Base-by-base conservation (phyloP, 1,140 invertebrate species). In the Schlechtendalia chinensis region DNA sequence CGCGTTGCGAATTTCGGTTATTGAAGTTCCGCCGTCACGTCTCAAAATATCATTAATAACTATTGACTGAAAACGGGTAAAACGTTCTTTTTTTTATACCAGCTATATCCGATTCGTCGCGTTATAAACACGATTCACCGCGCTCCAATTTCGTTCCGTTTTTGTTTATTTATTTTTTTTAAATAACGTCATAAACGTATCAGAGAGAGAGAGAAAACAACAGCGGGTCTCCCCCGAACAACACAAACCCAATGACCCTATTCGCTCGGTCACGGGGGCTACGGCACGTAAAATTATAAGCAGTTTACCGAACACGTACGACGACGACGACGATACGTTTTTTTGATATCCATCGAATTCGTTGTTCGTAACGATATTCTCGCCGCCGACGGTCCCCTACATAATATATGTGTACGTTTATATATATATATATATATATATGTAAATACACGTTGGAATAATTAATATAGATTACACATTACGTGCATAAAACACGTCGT, bases 71-170 rank as follows among this genome's bases (percentile, higher is more conserved):
- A 39, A 39, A 39, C 32, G 32, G 32, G 32, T 39, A 39, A 8
- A 39, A 39, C 32, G 32, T 3, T 39, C 8, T 39, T 39, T 39
- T 39, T 8, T 8, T 3, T 39, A 39, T 39, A 39, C 8, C 32
- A 8, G 3, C 32, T 39, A 39, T 39, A 39, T 6, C 19, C 39
- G 45, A 69, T 69, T 69, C 24, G 16, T 8, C 67, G 16, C 50
- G 27, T 27, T 2, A 67, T 22, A 65, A 16, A 53, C 45, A n/a
- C 24, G 24, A 54, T 72, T 72, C 29, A 29, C 17, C 69, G 54
- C n/a, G 69, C 69, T 72, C 69, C 50, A 72, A 54, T 72, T 72
- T 29, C 11, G 27, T 53, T 72, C 19, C 19, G 27, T 53, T 72
- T n/a, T 72, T 54, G 50, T 72, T 54, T 72, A 53, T 29, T 50